These are phyloP conservation scores for Cephus nigrinus DNA, from an alignment of 2,888 invertebrate species.

Conservation along the genomic window DNA sequence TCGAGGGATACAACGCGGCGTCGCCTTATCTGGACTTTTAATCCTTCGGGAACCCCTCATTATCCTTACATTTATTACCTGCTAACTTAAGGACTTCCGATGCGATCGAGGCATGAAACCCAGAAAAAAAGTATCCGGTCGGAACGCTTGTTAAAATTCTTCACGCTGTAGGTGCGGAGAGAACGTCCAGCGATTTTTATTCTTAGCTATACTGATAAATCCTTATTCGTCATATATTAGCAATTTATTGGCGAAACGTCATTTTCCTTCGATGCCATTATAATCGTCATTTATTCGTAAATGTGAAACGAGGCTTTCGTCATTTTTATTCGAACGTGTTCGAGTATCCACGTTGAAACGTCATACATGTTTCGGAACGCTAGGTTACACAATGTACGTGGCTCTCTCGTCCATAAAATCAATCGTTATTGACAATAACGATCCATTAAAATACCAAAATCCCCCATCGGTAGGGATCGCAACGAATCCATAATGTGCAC, in stretches of 20 bases:
- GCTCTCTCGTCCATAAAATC: slow-evolving; percentile 39
- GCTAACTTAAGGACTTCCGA: slow-evolving; percentile 44
- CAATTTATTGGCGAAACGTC: neutral
- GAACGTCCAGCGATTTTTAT: neutral
- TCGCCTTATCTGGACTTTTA: slow-evolving; percentile 36
- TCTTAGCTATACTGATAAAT: neutral
- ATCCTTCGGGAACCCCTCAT: slow-evolving; percentile 40
- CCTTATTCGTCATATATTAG: neutral
- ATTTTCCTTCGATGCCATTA: neutral
- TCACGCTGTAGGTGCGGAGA: slow-evolving; percentile 44
- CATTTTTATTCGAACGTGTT: slow-evolving; percentile 12
- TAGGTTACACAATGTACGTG: slow-evolving; percentile 17
- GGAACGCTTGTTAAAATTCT: slow-evolving; percentile 57
- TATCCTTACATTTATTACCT: slow-evolving; percentile 49
- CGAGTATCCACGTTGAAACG: slow-evolving; percentile 9
- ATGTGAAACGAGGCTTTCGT: neutral
- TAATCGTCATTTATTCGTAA: neutral
- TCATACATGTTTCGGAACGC: neutral
- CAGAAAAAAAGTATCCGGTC: slow-evolving; percentile 44
- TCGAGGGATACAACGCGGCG: slow-evolving; percentile 10
- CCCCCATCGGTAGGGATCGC: slow-evolving; percentile 17
- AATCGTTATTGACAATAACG: slow-evolving; percentile 48
- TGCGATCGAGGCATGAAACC: slow-evolving; percentile 44
- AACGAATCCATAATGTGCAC: slow-evolving; percentile 25
- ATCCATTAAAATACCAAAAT: slow-evolving; percentile 39